These are phyloP conservation scores for Erpetoichthys calabaricus DNA, from an alignment of 2,797 vertebrate species.

Conservation along the genomic window DNA sequence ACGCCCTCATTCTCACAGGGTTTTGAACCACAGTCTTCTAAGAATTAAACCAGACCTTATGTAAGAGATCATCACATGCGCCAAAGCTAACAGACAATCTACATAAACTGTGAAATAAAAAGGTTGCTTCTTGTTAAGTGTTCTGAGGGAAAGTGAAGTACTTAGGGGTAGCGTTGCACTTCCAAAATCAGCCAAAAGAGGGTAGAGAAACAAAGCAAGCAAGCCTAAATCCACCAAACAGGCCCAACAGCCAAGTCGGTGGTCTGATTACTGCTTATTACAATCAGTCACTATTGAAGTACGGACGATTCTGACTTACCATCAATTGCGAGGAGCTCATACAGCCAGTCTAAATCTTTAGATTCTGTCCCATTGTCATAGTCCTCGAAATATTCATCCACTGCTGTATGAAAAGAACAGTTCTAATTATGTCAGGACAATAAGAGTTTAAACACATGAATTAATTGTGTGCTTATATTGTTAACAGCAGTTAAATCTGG, in stretches of 20 bases:
- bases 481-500: neutral
- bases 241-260: too few species aligned
- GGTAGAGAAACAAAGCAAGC: too few species aligned
- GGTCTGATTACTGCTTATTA: too few species aligned
- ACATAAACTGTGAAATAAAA: too few species aligned
- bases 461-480: neutral
- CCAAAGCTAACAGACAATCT: too few species aligned
- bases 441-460: neutral
- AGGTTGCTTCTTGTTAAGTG: too few species aligned
- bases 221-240: too few species aligned
- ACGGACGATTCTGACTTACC: slow-evolving; percentile 14
- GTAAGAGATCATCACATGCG: too few species aligned
- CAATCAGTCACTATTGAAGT: too few species aligned
- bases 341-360: slow-evolving; percentile 29
- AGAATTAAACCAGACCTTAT: neutral
- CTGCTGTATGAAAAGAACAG: neutral
- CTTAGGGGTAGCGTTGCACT: too few species aligned
- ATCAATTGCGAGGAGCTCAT: slow-evolving; percentile 22
- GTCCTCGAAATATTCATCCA: neutral
- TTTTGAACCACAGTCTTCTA: slow-evolving; percentile 36
- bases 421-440: neutral
- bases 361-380: slow-evolving; percentile 11
- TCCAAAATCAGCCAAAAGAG: too few species aligned
- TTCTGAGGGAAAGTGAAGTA: too few species aligned
- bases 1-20: slow-evolving; percentile 35